Percentiles rank a stretch among this genome's conserved stretches.
Conservation (phyloP, 2,888 invertebrate genomes). For the Zaprionus lineosus region DNA sequence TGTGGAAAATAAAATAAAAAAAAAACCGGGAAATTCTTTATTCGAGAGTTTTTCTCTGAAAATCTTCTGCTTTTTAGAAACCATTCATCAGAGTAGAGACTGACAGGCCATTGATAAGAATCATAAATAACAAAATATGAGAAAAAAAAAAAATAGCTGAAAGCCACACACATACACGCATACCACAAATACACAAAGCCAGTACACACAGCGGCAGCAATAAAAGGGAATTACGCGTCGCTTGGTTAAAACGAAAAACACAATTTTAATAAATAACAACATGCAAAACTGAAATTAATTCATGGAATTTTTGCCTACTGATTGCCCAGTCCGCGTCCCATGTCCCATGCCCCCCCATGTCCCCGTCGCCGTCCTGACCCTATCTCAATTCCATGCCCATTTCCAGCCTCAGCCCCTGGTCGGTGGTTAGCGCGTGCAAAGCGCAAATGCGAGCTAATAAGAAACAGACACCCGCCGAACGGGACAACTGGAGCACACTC, state of each 20-base stretch:
- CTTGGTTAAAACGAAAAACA: slow-evolving; percentile 47
- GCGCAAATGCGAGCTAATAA: slow-evolving; percentile 57
- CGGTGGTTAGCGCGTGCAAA: slow-evolving; percentile 37
- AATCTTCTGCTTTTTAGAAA: slow-evolving; percentile 8
- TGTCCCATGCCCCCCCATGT: neutral
- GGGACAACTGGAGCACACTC: slow-evolving; percentile 47
- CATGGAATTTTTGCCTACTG: slow-evolving; percentile 75
- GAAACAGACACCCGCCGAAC: slow-evolving; percentile 74
- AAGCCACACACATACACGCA: slow-evolving; percentile 8
- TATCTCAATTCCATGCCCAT: neutral
- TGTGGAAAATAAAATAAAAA: neutral
- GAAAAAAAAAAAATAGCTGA: slow-evolving; percentile 50
- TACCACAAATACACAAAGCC: slow-evolving; percentile 17
- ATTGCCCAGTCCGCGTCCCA: slow-evolving; percentile 37
- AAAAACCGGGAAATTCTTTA: too few relatives aligned
- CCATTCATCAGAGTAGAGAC: slow-evolving; percentile 7
- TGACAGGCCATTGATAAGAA: slow-evolving; percentile 51
- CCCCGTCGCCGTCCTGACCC: neutral
- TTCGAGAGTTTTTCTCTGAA: neutral
- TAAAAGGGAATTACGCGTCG: slow-evolving; percentile 54
- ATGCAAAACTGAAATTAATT: slow-evolving; percentile 83
- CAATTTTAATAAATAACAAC: slow-evolving; percentile 81
- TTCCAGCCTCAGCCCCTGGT: too few relatives aligned
- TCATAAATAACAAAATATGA: slow-evolving; percentile 45
- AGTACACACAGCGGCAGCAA: slow-evolving; percentile 60